These are phyloP conservation scores for Hyperopisus bebe DNA, from an alignment of 2,113 vertebrate species.

Conservation along the genomic window DNA sequence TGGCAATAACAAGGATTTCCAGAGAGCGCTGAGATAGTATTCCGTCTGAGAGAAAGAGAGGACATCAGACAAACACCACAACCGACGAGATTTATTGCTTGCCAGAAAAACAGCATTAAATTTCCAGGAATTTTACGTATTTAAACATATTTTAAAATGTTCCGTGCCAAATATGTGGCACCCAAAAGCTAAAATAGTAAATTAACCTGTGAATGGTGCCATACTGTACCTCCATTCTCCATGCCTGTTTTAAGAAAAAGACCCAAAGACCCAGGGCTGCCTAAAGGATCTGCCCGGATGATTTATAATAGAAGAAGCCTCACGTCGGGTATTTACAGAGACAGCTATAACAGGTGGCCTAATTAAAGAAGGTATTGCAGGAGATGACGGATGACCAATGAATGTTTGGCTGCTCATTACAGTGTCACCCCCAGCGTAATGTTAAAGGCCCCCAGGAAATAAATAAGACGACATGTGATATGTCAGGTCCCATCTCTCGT, in stretches of 20 bases:
- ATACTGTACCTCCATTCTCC: neutral
- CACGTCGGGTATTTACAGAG: neutral
- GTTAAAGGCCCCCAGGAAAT: neutral
- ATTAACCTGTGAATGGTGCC: neutral
- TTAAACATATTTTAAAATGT: neutral
- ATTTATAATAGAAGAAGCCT: neutral
- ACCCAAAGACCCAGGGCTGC: neutral
- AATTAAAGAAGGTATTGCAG: neutral
- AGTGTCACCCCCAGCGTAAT: neutral
- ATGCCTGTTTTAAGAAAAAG: neutral
- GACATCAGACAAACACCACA: neutral
- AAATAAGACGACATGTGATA: neutral
- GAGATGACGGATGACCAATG: neutral
- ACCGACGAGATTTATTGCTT: neutral
- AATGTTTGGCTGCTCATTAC: neutral
- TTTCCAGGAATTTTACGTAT: neutral
- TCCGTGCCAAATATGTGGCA: neutral
- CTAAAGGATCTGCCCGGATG: neutral
- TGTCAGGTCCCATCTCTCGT: neutral
- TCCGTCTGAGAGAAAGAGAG: neutral
- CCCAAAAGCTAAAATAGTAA: neutral
- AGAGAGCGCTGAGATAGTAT: slow-evolving; percentile 9
- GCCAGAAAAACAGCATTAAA: neutral
- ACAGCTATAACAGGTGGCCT: neutral
- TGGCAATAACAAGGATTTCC: slow-evolving; percentile 19